Base-by-base conservation (phyloP, 2,888 invertebrate species). In the Sinelater perroti region DNA sequence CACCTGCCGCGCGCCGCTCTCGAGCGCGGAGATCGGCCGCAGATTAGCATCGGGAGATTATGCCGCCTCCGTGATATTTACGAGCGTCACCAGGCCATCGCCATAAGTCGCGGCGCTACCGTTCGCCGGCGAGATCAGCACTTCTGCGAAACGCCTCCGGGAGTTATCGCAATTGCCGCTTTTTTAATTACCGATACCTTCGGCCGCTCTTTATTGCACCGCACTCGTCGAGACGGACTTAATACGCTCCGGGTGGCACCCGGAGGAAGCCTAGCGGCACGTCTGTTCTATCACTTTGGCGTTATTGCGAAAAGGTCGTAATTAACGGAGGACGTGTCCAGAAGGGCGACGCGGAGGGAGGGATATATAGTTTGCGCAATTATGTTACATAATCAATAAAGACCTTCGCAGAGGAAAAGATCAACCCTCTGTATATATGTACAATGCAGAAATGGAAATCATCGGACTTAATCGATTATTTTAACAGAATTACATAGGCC, bases 11-110 rank as follows among this genome's bases (percentile, higher is more conserved):
- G 53, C 53, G 42, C 44, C 46, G 46, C 54, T 53, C 56, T 61
- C 57, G 45, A 55, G 50, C 52, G 49, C 54, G 58, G 51, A 61
- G 61, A 61, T 61, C 61, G 59, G 60, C 51, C 58, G 54, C 56
- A 66, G 68, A 67, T 67, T 68, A 67, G 67, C 66, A 68, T 67
- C 67, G 56, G 57, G 63, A 67, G 68, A 68, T 68, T 67, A 68
- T 68, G 67, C 68, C 68, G 68, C 68, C 68, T 68, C 68, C 57
- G 60, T 52, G 61, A 67, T 67, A 67, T 67, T 68, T 68, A 68
- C 68, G 68, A 68, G 62, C 67, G 63, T 67, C 67, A 67, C 64
- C 58, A 62, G 63, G 62, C 63, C 66, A 62, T 64, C 58, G 64
- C 60, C 50, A 63, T 65, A 66, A 66, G 66, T 66, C 61, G 56